Evolutionary conservation across 2,888 invertebrate species (phyloP).

Genomic region (Ophion slaviceki): DNA sequence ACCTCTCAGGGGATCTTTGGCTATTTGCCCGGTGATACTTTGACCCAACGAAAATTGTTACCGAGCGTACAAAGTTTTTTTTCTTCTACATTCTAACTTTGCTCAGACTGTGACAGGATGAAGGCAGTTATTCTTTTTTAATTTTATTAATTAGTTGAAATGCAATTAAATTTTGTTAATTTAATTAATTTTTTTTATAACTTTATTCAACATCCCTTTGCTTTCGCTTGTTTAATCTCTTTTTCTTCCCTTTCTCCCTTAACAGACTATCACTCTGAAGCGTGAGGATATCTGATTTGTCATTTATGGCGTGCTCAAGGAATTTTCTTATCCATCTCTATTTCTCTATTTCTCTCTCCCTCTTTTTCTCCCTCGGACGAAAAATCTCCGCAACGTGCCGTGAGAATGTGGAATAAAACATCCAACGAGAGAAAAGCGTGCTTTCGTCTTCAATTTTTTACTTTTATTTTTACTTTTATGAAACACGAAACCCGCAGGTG

Average conservation of each 20-base stretch:
- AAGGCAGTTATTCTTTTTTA: neutral
- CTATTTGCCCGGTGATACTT: constrained; percentile 46
- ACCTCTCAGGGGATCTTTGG: constrained; percentile 49
- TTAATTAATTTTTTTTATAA: neutral
- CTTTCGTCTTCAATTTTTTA: constrained; percentile 4
- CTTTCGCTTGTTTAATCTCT: neutral
- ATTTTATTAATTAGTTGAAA: neutral
- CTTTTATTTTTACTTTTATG: neutral
- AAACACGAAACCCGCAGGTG: neutral
- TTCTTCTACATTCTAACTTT: constrained; percentile 37
- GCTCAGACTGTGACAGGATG: neutral
- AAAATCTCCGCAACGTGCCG: constrained; percentile 13
- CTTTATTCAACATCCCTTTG: constrained; percentile 7
- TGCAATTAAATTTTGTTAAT: too few species aligned
- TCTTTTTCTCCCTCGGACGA: neutral
- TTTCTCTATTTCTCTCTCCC: neutral
- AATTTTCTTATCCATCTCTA: neutral
- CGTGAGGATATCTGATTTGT: constrained; percentile 15
- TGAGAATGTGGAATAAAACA: constrained; percentile 47
- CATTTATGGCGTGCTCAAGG: constrained; percentile 22
- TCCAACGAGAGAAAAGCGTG: neutral
- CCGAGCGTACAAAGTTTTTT: neutral
- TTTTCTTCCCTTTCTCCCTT: neutral
- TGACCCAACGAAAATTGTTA: neutral
- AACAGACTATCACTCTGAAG: neutral